Evolutionary conservation across 2,113 vertebrate species (phyloP), one percentile per base, ranked within the genome.

Genomic region (Eurystomus gularis): DNA sequence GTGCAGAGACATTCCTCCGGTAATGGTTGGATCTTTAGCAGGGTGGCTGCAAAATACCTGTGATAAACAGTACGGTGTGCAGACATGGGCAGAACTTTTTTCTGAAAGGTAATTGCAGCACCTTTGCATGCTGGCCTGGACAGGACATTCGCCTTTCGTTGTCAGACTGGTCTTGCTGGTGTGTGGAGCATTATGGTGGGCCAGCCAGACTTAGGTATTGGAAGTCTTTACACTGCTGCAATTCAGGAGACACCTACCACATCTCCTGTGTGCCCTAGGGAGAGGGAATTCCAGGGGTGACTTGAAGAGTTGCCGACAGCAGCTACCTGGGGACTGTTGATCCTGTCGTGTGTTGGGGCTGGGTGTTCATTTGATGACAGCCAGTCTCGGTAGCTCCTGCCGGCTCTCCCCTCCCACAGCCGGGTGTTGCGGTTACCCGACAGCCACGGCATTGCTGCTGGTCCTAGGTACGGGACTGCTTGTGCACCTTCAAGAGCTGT

Each of bases 1-100:
- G 35, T 96, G 93, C 98, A 98, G 94, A 97, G 97, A 95, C 97
- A 97, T 82, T 82, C 98, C 37, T 96, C 98, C 0, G 98, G 98
- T 98, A 97, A 98, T 44, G 60, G 26, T 3, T 11, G 33, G 5
- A 11, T 31, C 52, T 92, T 40, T 12, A 42, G 25, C 11, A 4
- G 69, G 42, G n/a, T 5, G 7, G 44, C 46, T 92, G 55, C 39
- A 64, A 10, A 49, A 28, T 6, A 9, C 39, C 80, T 55, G 23
- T 62, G 33, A 35, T 23, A 1, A 44, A 7, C 51, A 33, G 3
- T 6, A 20, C 54, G 33, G 52, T 20, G 28, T n/a, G 44, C 48
- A 46, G 54, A 5, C 14, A 5, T 12, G 64, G 61, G 58, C 29
- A 28, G 5, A 49, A 4, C 25, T 17, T 29, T 5, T 16, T 39